Evolutionary conservation across 2,113 vertebrate genomes (phyloP).

Genomic region (Pseudorhombus dupliciocellatus): DNA sequence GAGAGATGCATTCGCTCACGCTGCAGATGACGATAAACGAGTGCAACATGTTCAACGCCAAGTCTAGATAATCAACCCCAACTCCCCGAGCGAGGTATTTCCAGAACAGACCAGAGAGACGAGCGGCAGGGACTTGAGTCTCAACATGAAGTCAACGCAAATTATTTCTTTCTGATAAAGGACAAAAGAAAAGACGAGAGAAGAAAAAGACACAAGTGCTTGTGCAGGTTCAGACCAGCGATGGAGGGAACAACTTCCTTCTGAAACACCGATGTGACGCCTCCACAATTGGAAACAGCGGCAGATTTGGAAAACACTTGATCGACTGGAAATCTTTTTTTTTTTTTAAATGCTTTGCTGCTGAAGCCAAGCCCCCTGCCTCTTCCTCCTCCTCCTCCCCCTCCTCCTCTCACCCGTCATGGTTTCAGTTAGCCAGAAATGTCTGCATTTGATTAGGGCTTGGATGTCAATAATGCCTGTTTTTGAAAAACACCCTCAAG

Average conservation of each 20-base stretch:
- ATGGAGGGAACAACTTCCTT: constrained; percentile 25
- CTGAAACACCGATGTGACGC: constrained; percentile 33
- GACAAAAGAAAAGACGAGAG: constrained; percentile 8
- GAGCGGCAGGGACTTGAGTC: constrained; percentile 1
- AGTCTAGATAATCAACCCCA: neutral
- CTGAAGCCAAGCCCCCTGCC: constrained; percentile 38
- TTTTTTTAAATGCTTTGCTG: constrained; percentile 20
- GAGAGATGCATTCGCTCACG: neutral
- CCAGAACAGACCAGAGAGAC: constrained; percentile 1
- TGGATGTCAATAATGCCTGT: constrained; percentile 69
- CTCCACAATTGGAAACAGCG: constrained; percentile 44
- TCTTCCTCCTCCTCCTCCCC: neutral
- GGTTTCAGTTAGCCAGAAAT: constrained; percentile 61
- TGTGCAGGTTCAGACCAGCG: constrained; percentile 11
- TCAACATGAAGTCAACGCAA: neutral
- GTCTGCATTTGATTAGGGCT: constrained; percentile 74
- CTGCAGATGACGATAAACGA: constrained; percentile 23
- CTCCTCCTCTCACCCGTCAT: constrained; percentile 7
- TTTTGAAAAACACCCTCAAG: constrained; percentile 72
- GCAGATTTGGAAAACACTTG: constrained; percentile 51
- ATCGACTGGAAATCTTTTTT: constrained; percentile 47
- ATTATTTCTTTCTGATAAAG: neutral
- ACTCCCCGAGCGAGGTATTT: constrained; percentile 22
- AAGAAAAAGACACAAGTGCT: constrained; percentile 6
- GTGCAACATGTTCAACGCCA: constrained; percentile 16